Evolutionary conservation across 2,888 invertebrate species (phyloP).

Genomic region (Noctua comes): DNA sequence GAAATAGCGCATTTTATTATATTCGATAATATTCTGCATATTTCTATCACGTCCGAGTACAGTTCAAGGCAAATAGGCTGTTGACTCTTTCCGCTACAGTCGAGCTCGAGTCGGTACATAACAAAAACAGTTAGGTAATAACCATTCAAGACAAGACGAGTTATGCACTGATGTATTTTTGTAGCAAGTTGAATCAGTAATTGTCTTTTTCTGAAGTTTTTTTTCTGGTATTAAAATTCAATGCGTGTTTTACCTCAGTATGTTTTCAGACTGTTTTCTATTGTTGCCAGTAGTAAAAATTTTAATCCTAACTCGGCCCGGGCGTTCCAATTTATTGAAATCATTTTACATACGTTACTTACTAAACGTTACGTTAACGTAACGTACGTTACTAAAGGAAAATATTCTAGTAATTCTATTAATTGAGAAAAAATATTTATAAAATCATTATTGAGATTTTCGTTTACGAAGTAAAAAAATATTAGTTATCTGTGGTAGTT

Average conservation of each 20-base stretch:
- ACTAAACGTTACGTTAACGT: background rate
- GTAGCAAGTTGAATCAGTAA: background rate
- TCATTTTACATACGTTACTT: background rate
- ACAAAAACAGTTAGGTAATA: constrained; percentile 32
- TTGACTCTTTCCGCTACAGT: constrained; percentile 23
- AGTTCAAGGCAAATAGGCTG: constrained; percentile 45
- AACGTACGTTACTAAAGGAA: too few relatives aligned
- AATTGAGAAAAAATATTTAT: background rate
- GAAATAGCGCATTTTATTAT: background rate
- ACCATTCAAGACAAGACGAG: constrained; percentile 1
- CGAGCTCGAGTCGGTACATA: constrained; percentile 1
- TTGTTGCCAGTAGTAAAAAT: constrained; percentile 15
- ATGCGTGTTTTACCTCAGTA: constrained; percentile 4
- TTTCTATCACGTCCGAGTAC: background rate
- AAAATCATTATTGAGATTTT: too few relatives aligned
- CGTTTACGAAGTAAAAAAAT: background rate
- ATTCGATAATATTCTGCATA: background rate
- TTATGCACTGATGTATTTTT: constrained; percentile 23
- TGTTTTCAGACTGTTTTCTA: background rate
- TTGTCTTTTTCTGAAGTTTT: constrained; percentile 13
- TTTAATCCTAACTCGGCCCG: background rate
- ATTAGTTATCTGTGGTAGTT: constrained; percentile 41
- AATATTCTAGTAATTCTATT: background rate
- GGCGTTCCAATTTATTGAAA: background rate
- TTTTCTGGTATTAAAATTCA: background rate